Evolutionary conservation across 2,113 vertebrate species (phyloP).

Genomic region (Aplodontia rufa): DNA sequence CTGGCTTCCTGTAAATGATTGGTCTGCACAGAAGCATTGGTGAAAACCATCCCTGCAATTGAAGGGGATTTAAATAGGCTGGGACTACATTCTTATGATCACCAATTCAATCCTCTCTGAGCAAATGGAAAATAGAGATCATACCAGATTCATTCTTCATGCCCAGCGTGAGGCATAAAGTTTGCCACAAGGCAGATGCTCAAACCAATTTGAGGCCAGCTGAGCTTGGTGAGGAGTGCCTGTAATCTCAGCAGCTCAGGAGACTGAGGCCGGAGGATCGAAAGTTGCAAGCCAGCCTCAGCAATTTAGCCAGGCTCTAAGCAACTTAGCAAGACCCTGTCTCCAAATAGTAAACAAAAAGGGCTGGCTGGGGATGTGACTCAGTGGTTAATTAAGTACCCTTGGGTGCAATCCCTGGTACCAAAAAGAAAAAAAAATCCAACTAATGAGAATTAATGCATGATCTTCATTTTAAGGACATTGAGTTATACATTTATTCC

Average conservation of each 20-base stretch:
- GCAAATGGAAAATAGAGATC: background rate
- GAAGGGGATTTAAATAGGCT: background rate
- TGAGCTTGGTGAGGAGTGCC: too few species aligned
- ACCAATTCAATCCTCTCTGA: background rate
- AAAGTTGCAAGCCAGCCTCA: too few species aligned
- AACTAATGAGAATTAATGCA: background rate
- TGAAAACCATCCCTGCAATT: background rate
- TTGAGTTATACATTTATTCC: background rate
- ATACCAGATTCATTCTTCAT: background rate
- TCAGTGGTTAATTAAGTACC: too few species aligned
- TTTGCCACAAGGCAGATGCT: background rate
- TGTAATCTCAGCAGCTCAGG: too few species aligned
- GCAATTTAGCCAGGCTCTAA: too few species aligned
- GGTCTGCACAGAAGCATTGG: background rate
- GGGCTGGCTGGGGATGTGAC: too few species aligned
- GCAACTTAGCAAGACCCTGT: too few species aligned
- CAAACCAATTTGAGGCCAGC: background rate
- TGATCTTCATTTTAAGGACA: background rate
- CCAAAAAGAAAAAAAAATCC: too few species aligned
- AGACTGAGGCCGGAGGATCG: too few species aligned
- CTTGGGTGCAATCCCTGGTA: too few species aligned
- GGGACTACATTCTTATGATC: background rate
- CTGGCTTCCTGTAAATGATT: background rate
- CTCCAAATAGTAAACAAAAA: too few species aligned
- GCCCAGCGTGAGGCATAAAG: background rate